Percentiles rank a stretch among this genome's conserved stretches.
Evolutionary conservation across 2,888 invertebrate genomes (phyloP).

Genomic region (Microctonus hyperodae): DNA sequence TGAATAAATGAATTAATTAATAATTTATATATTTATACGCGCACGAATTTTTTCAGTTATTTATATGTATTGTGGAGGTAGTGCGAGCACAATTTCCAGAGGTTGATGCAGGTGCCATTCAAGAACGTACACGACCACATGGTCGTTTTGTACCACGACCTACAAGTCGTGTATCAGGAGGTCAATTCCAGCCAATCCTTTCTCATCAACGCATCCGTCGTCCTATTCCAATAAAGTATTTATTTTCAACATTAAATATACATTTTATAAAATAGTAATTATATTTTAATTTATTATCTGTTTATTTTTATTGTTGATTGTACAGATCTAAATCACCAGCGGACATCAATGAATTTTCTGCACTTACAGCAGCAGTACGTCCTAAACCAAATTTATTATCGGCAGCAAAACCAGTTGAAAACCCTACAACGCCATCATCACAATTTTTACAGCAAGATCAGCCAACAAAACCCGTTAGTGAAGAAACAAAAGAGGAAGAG

Average conservation of each 20-base stretch:
- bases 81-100: conserved; percentile 48
- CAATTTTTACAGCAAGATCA: conserved; percentile 26
- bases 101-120: conserved; percentile 32
- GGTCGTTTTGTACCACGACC: conserved; percentile 45
- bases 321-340: conserved; percentile 14
- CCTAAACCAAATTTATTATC: conserved; percentile 10
- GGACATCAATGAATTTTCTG: conserved; percentile 14
- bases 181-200: conserved; percentile 39
- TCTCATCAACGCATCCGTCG: conserved; percentile 45
- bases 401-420: conserved; percentile 16
- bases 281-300: not conserved
- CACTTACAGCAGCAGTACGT: conserved; percentile 7
- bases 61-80: conserved; percentile 45
- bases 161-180: conserved; percentile 29
- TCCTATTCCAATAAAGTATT: conserved; percentile 51
- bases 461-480: conserved; percentile 53
- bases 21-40: conserved; percentile 4
- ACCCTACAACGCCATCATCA: conserved; percentile 20
- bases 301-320: not conserved
- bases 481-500: conserved; percentile 50
- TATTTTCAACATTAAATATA: not conserved
- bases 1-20: not conserved
- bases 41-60: conserved; percentile 45
- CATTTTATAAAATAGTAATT: not conserved
- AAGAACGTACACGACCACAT: conserved; percentile 37